A percentile compares a stretch with the other conserved stretches of the same genome.
Conservation (phyloP, 2,113 vertebrate genomes). For the Sigmodon hispidus region DNA sequence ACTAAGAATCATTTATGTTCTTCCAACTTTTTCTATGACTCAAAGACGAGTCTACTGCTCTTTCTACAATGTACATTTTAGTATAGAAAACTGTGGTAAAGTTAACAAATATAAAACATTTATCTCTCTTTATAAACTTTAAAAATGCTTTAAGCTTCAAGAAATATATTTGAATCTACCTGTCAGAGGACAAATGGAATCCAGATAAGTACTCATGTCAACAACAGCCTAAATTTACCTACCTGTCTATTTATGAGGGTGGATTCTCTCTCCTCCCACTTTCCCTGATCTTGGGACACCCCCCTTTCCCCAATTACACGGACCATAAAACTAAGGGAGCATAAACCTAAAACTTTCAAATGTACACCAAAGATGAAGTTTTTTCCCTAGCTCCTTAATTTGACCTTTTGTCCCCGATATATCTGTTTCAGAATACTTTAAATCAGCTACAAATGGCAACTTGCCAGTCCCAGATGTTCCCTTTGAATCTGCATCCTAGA, state of each 20-base stretch:
- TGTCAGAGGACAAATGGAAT: background rate
- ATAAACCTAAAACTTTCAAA: background rate
- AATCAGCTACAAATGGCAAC: background rate
- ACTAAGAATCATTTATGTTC: background rate
- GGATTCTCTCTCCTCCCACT: background rate
- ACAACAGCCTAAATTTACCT: background rate
- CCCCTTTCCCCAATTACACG: background rate
- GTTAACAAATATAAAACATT: background rate
- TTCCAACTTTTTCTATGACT: background rate
- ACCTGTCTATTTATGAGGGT: background rate
- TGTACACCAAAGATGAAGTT: background rate
- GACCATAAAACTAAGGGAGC: background rate
- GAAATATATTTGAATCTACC: background rate
- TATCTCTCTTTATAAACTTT: background rate
- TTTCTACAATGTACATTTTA: no score
- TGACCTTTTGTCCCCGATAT: background rate
- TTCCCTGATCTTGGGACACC: background rate
- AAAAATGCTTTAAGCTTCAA: background rate
- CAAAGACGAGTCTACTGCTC: no score
- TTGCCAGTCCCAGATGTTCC: background rate
- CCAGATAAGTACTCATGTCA: background rate
- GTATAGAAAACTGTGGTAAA: no score
- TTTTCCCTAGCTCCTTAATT: background rate
- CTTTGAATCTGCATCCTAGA: background rate
- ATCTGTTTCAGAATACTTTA: background rate